Evolutionary conservation across 1,140 invertebrate genomes (phyloP).

Genomic region (Subanguina moxae): DNA sequence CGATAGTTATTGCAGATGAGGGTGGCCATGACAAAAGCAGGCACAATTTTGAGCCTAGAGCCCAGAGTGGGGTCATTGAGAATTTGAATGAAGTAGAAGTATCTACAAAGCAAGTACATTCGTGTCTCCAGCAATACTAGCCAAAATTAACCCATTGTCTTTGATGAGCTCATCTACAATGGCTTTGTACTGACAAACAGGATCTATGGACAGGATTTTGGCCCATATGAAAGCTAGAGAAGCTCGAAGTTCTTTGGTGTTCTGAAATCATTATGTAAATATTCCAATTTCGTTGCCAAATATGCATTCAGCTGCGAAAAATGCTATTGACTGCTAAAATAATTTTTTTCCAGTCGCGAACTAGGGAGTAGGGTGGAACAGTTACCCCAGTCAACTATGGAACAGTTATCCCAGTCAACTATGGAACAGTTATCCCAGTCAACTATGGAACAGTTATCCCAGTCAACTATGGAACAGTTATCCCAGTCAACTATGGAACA

Average conservation of each 20-base stretch:
- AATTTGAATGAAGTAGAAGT: constrained; percentile 56
- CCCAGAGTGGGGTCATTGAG: constrained; percentile 59
- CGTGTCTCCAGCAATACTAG: not conserved
- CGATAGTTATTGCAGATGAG: constrained; percentile 55
- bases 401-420: too few relatives aligned
- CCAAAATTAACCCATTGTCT: constrained; percentile 66
- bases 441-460: too few relatives aligned
- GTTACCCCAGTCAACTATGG: too few relatives aligned
- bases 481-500: too few relatives aligned
- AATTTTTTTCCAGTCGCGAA: too few relatives aligned
- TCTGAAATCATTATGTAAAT: not conserved
- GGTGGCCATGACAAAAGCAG: constrained; percentile 56
- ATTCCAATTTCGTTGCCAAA: too few relatives aligned
- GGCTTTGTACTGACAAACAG: constrained; percentile 69
- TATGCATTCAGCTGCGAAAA: too few relatives aligned
- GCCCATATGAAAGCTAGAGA: constrained; percentile 97
- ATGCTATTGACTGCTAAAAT: too few relatives aligned
- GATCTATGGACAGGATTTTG: constrained; percentile 92
- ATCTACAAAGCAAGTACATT: constrained; percentile 62
- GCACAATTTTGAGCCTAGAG: constrained; percentile 46
- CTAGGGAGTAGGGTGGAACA: too few relatives aligned
- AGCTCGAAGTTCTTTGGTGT: constrained; percentile 81
- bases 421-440: too few relatives aligned
- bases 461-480: too few relatives aligned
- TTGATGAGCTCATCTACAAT: constrained; percentile 77